Conservation (phyloP, 2,113 vertebrate genomes). For the Cyprinus carpio region DNA sequence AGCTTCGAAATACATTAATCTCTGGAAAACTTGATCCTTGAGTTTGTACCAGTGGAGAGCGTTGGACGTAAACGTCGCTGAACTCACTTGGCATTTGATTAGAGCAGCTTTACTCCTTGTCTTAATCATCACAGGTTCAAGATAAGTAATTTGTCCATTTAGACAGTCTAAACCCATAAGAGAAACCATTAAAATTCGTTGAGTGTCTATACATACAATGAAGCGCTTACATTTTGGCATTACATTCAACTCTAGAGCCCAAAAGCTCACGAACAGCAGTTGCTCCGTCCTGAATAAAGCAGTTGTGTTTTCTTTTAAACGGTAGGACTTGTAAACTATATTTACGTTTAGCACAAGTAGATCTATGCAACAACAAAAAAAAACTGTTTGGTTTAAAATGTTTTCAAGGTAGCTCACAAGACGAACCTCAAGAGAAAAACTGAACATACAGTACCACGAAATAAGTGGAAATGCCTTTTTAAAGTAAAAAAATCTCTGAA, state of each 20-base stretch:
- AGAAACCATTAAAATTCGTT: neutral
- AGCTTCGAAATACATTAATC: conserved; percentile 31
- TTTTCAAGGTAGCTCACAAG: neutral
- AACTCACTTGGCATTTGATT: conserved; percentile 8
- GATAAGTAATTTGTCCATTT: neutral
- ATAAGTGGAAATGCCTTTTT: neutral
- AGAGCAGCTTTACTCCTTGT: neutral
- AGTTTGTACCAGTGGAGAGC: conserved; percentile 33
- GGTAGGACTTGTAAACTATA: too few relatives aligned
- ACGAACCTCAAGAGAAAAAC: neutral
- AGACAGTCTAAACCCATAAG: conserved; percentile 13
- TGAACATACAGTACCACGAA: neutral
- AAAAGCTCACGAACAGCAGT: too few relatives aligned
- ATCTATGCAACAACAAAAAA: neutral
- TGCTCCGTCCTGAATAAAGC: too few relatives aligned
- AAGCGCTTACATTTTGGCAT: neutral
- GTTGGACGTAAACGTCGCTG: neutral
- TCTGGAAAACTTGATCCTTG: neutral
- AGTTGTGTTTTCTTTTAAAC: too few relatives aligned
- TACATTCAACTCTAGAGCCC: neutral
- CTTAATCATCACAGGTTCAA: accelerated
- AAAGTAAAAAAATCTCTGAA: neutral
- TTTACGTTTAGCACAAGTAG: neutral
- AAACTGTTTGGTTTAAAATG: neutral
- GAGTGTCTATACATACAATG: neutral